A percentile compares a stretch with the other conserved stretches of the same genome.
These are phyloP conservation scores for Mesitornis unicolor DNA, from an alignment of 2,113 vertebrate genomes.

Conservation along the genomic window DNA sequence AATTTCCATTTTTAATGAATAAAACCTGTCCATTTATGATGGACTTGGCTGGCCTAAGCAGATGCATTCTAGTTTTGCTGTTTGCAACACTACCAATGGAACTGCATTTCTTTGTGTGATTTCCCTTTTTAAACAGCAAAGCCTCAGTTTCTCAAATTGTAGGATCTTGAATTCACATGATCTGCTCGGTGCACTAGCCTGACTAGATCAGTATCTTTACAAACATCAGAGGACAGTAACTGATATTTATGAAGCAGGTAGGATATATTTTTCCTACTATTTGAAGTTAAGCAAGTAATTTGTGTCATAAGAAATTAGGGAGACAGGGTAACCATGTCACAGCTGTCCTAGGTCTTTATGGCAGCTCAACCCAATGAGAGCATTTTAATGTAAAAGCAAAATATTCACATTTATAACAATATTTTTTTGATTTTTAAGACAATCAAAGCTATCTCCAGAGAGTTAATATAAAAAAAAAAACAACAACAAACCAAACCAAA, in stretches of 20 bases:
- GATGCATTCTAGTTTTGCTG: neutral
- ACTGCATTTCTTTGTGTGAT: fast-evolving
- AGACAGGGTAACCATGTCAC: neutral
- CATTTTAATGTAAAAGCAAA: neutral
- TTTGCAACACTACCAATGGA: neutral
- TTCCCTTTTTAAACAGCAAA: neutral
- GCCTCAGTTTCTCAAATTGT: neutral
- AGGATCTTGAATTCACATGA: neutral
- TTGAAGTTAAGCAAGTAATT: neutral
- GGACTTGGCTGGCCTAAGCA: neutral
- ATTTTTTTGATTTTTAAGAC: neutral
- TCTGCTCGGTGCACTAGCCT: neutral
- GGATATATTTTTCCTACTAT: neutral
- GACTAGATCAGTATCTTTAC: neutral
- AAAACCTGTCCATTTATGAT: neutral
- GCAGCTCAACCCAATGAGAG: neutral
- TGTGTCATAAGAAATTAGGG: neutral
- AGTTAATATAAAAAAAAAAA: neutral
- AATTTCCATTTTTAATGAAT: neutral
- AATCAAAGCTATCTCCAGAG: neutral
- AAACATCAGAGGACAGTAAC: neutral
- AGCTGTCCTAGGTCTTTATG: neutral
- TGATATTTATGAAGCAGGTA: neutral
- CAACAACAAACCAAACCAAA: too few relatives aligned
- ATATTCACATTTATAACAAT: neutral